These are phyloP conservation scores for Heliconius sara DNA, from an alignment of 2,888 invertebrate species.

Conservation along the genomic window DNA sequence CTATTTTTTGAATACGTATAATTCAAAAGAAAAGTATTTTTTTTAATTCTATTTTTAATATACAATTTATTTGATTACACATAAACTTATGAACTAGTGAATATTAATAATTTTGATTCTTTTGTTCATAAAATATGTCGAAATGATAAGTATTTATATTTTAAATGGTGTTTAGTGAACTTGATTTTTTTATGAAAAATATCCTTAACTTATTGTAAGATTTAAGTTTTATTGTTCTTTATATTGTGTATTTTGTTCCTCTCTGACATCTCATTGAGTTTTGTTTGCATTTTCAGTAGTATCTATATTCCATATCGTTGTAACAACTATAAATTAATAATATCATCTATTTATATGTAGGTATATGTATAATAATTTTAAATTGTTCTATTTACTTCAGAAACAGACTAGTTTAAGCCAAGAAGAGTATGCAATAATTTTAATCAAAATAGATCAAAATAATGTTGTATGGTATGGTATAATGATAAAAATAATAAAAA, in stretches of 20 bases:
- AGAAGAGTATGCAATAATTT: too few relatives aligned
- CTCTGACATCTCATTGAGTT: neutral
- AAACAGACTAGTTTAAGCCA: neutral
- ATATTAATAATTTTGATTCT: neutral
- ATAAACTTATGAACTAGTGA: neutral
- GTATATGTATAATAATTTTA: neutral
- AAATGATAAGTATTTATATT: neutral
- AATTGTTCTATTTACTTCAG: neutral
- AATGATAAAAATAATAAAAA: too few relatives aligned
- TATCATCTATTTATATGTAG: neutral
- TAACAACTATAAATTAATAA: conserved; percentile 30
- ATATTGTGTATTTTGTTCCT: neutral
- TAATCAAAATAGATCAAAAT: too few relatives aligned
- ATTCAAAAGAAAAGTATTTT: neutral
- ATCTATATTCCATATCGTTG: conserved; percentile 27
- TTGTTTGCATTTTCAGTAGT: neutral
- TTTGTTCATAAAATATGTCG: too few relatives aligned
- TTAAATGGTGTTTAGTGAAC: neutral
- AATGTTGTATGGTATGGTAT: too few relatives aligned
- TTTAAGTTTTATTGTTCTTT: neutral
- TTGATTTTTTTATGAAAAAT: neutral
- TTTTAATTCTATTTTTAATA: neutral
- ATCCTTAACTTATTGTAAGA: neutral
- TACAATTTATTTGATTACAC: neutral
- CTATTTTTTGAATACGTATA: neutral